These are phyloP conservation scores for Ceratitis capitata DNA, from an alignment of 1,140 invertebrate species.

Conservation along the genomic window DNA sequence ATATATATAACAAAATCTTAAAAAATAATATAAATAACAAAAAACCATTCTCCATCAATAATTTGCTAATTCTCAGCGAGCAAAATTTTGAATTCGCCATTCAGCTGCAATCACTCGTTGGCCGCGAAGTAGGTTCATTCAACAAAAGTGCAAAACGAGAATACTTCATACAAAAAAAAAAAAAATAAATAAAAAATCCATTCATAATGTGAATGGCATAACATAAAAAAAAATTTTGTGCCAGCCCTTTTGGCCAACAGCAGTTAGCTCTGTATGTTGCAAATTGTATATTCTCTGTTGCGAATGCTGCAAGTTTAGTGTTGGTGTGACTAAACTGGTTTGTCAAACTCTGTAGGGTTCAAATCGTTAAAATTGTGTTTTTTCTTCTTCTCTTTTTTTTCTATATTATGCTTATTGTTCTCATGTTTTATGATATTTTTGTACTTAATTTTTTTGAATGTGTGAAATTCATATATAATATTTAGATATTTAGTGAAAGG, in stretches of 20 bases:
- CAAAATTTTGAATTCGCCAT: constrained; percentile 7
- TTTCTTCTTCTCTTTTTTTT: background rate
- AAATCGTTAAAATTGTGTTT: background rate
- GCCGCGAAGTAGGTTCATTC: background rate
- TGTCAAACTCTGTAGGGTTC: background rate
- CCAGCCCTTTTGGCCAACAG: background rate
- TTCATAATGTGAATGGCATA: constrained; percentile 2
- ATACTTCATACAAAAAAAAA: no score
- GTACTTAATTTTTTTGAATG: background rate
- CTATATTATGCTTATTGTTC: no score
- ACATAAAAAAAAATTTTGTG: no score
- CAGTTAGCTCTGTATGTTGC: background rate
- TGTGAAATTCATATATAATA: background rate
- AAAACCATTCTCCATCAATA: background rate
- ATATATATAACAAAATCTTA: background rate
- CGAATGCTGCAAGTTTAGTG: no score
- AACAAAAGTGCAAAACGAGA: background rate
- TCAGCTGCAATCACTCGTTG: background rate
- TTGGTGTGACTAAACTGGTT: constrained; percentile 5
- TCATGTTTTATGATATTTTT: no score
- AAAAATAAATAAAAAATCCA: no score
- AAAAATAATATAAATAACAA: background rate
- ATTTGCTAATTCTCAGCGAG: background rate
- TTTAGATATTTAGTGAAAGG: background rate
- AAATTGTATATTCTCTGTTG: no score